These are phyloP conservation scores for Papilio gigon DNA, from an alignment of 2,888 invertebrate species.

Conservation along the genomic window DNA sequence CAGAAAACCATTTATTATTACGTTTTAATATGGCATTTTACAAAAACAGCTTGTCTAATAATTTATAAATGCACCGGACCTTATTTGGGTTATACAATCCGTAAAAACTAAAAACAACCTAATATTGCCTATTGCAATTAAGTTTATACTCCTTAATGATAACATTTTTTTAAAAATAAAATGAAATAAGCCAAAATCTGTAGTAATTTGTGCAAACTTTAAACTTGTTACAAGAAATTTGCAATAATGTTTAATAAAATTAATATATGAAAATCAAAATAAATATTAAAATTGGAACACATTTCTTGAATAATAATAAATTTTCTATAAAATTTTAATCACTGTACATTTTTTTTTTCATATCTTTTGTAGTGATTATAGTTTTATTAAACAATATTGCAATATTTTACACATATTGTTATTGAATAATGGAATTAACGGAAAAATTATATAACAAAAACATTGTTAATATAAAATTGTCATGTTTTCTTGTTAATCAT, in stretches of 20 bases:
- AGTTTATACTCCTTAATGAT: constrained; percentile 23
- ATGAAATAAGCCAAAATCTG: neutral
- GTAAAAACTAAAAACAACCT: constrained; percentile 19
- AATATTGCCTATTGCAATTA: constrained; percentile 25
- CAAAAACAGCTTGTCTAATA: neutral
- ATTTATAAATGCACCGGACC: constrained; percentile 3
- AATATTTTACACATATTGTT: constrained; percentile 8
- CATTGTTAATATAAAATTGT: constrained; percentile 17
- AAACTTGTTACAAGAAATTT: neutral
- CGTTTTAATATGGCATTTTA: neutral
- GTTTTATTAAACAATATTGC: constrained; percentile 39
- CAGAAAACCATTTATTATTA: no score
- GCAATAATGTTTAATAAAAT: constrained; percentile 32
- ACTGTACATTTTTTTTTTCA: constrained; percentile 8
- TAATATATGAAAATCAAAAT: neutral
- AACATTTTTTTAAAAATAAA: neutral
- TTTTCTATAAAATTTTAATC: constrained; percentile 13
- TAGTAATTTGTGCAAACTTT: neutral
- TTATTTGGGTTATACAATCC: constrained; percentile 32
- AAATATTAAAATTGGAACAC: neutral
- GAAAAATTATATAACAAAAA: constrained; percentile 15
- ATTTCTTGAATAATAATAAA: neutral
- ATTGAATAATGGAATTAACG: constrained; percentile 16
- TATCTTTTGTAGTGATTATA: neutral
- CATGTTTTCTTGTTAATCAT: constrained; percentile 16